These are phyloP conservation scores for Stichodactyla helianthus DNA, from an alignment of 64 coral and sea anemone species.

Conservation along the genomic window DNA sequence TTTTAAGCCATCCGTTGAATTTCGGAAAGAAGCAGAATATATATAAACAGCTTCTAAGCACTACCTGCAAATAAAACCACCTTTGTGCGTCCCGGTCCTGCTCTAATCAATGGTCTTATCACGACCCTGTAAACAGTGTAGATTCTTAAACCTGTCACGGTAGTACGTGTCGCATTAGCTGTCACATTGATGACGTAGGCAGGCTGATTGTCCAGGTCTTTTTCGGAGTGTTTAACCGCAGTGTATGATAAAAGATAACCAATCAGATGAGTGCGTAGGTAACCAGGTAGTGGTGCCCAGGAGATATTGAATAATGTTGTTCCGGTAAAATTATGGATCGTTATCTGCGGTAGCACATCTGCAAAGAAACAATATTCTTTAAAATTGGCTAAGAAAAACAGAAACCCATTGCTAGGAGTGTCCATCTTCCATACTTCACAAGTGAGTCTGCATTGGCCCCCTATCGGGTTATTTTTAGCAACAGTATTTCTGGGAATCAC, in stretches of 20 bases:
- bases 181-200: constrained; percentile 27
- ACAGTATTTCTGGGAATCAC: no score
- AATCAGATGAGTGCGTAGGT: constrained; percentile 26
- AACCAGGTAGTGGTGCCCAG: constrained; percentile 38
- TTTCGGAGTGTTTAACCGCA: constrained; percentile 3
- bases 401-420: no score
- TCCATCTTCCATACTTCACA: no score
- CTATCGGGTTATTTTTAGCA: no score
- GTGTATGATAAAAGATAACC: constrained; percentile 46
- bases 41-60: no score
- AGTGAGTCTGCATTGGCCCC: no score
- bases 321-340: not conserved
- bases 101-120: constrained; percentile 32
- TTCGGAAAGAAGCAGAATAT: no score
- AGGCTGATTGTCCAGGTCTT: constrained; percentile 1
- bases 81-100: constrained; percentile 19
- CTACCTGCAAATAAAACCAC: constrained; percentile 31
- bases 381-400: no score
- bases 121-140: constrained; percentile 45
- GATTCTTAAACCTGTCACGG: constrained; percentile 22
- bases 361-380: not conserved
- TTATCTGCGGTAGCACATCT: constrained; percentile 41
- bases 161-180: constrained; percentile 14
- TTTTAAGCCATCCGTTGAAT: no score
- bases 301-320: constrained; percentile 31